Evolutionary conservation across 2,113 vertebrate species (phyloP).

Genomic region (Vidua chalybeata): DNA sequence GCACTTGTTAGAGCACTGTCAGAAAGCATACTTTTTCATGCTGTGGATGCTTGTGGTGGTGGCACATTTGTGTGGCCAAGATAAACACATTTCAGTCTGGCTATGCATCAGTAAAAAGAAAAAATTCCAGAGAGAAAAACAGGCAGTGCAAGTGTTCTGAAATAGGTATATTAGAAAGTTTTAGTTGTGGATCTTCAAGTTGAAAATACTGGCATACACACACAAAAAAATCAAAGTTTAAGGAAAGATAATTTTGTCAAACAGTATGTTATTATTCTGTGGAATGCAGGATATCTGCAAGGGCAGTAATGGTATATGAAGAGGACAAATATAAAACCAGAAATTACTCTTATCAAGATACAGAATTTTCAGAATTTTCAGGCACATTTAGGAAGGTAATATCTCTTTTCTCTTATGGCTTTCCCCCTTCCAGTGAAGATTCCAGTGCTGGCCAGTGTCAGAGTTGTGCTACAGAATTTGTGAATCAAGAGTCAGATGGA

Average conservation of each 20-base stretch:
- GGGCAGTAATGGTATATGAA: neutral
- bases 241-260: neutral
- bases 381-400: neutral
- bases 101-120: neutral
- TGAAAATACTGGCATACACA: neutral
- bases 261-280: neutral
- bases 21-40: neutral
- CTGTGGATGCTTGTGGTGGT: neutral
- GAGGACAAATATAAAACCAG: neutral
- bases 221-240: neutral
- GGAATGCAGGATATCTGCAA: neutral
- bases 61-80: neutral
- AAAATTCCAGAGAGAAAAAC: neutral
- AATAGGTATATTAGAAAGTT: neutral
- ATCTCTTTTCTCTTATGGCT: neutral
- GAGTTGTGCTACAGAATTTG: neutral
- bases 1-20: neutral
- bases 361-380: neutral
- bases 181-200: neutral
- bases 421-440: neutral
- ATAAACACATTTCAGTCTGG: neutral
- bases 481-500: neutral
- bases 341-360: neutral
- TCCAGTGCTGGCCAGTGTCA: neutral
- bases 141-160: neutral